Conservation (phyloP, 2,888 invertebrate species). For the Drosophila sordidula region DNA sequence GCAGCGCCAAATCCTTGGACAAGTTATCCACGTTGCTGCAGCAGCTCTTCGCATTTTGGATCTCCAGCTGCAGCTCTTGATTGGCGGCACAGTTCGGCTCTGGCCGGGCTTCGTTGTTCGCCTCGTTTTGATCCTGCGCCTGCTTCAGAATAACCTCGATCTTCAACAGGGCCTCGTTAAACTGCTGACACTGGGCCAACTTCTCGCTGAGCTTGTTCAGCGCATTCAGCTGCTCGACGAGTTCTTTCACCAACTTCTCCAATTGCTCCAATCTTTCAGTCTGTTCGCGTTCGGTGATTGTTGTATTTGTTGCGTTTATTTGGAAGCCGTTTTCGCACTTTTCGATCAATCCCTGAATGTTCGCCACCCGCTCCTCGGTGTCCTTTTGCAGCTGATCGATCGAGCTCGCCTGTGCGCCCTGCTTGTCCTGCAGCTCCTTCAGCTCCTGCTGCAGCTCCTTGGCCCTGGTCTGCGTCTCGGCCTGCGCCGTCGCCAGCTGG, state of each 20-base stretch:
- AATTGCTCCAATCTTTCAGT: conserved; percentile 7
- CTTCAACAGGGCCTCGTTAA: not conserved
- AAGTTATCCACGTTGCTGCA: conserved; percentile 30
- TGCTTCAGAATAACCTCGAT: not conserved
- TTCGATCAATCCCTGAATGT: not conserved
- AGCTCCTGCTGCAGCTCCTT: conserved; percentile 15
- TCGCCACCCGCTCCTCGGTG: not conserved
- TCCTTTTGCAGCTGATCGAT: not conserved
- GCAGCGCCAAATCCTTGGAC: not conserved
- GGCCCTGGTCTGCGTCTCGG: not conserved
- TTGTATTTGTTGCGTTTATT: not conserved
- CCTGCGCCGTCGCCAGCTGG: not conserved
- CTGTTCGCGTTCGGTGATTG: not conserved
- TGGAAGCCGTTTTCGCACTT: conserved; percentile 19
- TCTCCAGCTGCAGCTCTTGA: conserved; percentile 2
- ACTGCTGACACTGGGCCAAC: not conserved
- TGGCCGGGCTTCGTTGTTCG: not conserved
- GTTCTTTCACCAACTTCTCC: conserved; percentile 11
- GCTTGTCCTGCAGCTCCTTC: conserved; percentile 8
- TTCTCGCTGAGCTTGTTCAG: not conserved
- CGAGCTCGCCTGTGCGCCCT: conserved; percentile 19
- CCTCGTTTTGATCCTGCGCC: not conserved
- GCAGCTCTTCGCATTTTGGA: conserved; percentile 2
- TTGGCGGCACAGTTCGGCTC: not conserved
- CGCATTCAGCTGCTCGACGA: not conserved